Evolutionary conservation across 2,888 invertebrate species (phyloP).

Genomic region (Agriotes lineatus): DNA sequence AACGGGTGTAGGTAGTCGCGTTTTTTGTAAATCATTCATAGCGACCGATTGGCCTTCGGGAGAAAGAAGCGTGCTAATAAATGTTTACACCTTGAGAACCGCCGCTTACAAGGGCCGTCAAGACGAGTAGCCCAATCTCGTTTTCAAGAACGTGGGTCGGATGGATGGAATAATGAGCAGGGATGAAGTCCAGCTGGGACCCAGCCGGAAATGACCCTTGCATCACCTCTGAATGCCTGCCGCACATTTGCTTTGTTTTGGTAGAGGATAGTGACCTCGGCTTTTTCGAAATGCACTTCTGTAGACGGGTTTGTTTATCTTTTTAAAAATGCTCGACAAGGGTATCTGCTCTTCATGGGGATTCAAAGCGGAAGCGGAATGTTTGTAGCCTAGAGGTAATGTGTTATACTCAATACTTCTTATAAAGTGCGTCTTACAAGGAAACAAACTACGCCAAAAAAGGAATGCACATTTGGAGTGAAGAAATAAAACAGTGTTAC

Average conservation of each 20-base stretch:
- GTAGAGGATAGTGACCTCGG: not conserved
- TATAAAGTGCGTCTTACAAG: too few species aligned
- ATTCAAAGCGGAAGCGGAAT: too few species aligned
- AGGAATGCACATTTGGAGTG: too few species aligned
- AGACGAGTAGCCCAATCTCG: conserved; percentile 38
- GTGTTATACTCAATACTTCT: too few species aligned
- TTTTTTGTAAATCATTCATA: conserved; percentile 5
- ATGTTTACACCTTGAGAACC: conserved; percentile 19
- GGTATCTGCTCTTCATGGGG: too few species aligned
- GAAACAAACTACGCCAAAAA: too few species aligned
- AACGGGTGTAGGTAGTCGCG: conserved; percentile 2
- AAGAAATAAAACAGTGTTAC: too few species aligned
- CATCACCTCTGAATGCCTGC: conserved; percentile 8
- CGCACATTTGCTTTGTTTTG: not conserved
- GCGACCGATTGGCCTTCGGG: not conserved
- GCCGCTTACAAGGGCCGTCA: conserved; percentile 25
- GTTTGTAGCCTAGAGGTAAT: too few species aligned
- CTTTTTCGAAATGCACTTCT: not conserved
- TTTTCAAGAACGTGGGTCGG: conserved; percentile 28
- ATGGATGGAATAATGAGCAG: conserved; percentile 36
- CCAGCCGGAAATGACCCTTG: conserved; percentile 30
- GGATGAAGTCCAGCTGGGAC: conserved; percentile 45
- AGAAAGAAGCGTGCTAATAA: conserved; percentile 20
- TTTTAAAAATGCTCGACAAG: too few species aligned
- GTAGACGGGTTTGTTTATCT: too few species aligned